Conservation (phyloP, 2,797 vertebrate species). For the Hozukius guyotensis region DNA sequence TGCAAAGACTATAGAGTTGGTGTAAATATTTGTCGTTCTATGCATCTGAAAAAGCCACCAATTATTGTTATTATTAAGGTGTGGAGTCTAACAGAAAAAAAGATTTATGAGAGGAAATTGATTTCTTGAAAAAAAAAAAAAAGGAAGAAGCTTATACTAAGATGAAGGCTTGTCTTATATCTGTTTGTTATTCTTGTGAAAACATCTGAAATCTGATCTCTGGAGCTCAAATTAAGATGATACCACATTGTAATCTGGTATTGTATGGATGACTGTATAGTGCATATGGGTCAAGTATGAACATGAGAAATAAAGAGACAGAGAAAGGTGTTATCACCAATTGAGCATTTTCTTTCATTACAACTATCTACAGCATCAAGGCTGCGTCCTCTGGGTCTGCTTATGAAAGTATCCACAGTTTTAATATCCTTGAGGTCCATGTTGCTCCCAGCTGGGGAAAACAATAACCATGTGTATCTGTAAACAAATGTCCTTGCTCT, state of each 20-base stretch:
- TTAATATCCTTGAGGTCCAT: constrained; percentile 56
- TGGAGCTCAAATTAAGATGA: neutral
- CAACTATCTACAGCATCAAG: constrained; percentile 9
- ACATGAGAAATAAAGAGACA: neutral
- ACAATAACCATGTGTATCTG: constrained; percentile 44
- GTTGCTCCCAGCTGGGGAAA: constrained; percentile 35
- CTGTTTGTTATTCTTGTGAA: neutral
- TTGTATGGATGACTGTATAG: neutral
- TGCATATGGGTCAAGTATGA: neutral
- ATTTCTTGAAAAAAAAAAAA: no score
- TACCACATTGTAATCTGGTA: neutral
- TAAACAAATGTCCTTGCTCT: constrained; percentile 46
- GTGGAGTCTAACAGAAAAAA: neutral
- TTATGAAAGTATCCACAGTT: constrained; percentile 45
- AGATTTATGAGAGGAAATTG: no score
- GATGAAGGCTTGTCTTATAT: neutral
- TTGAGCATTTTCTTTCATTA: constrained; percentile 38
- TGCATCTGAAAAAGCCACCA: neutral
- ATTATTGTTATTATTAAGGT: neutral
- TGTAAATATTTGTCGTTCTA: neutral
- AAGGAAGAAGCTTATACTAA: neutral
- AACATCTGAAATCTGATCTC: constrained; percentile 1
- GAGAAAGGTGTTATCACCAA: neutral
- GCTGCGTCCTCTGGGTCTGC: constrained; percentile 31
- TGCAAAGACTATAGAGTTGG: neutral